Base-by-base conservation (phyloP, 2,113 vertebrate species). In the Salvelinus fontinalis region DNA sequence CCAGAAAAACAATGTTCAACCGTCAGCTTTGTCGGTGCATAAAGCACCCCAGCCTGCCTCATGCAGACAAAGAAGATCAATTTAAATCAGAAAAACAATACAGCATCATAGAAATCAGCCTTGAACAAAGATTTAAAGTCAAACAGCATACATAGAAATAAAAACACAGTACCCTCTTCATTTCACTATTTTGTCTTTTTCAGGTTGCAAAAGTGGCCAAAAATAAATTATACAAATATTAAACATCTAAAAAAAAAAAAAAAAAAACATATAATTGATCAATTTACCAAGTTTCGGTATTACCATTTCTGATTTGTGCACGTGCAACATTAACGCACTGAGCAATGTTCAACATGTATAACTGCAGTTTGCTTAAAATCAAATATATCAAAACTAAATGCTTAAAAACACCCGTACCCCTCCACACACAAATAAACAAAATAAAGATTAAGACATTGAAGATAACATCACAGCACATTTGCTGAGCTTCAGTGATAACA, bases 161-260 rank as follows among this genome's bases (percentile, higher is more conserved):
- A 79, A 85, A 79, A 88, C 74, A 88, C 74, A 3, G 89, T 89
- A 89, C 90, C 89, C 85, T 89, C 85, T 83, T 59, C 51, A 85
- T 78, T 79, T 89, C 84, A 84, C 84, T 78, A 73, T 8, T 79
- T 78, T 71, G 59, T 44, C 12, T 64, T 71, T 70, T 24, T 65
- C 57, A 73, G 73, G 88, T 87, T 84, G 83, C 70, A 89, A 89
- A 87, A 90, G 78, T 78, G 88, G 87, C 86, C 87, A 89, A 76
- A 90, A 93, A 93, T 93, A 93, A 93, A 93, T 92, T 93, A 93
- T 90, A 81, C 87, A 91, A 91, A 90, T 92, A 92, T 90, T 90
- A 85, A 89, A 91, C 85, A 91, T 86, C 90, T 27, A 26, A 26
- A 27, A 27, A 34, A 7, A 85, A 84, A 85, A 65, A 85, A 84